Evolutionary conservation across 2,888 invertebrate genomes (phyloP), one percentile per base, ranked within the genome.

Genomic region (Campoplex nolae): DNA sequence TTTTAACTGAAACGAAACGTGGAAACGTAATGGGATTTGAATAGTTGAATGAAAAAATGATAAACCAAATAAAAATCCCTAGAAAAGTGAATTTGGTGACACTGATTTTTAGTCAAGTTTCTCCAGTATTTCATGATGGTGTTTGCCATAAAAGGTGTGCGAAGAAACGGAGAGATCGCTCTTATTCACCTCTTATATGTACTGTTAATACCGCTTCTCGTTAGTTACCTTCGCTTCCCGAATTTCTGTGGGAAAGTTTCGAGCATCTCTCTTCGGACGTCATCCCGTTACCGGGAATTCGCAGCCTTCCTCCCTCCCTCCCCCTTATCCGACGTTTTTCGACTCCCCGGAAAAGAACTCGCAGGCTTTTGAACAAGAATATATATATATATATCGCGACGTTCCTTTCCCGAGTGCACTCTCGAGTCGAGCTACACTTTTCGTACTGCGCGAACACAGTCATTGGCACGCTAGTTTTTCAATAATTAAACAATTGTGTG

Each of bases 181-280:
- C 67, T 45, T 48, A 48, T 51, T 62, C 74, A 42, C 58, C n/a
- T 58, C 58, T 51, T 42, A 65, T 79, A 18, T 65, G 79, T 67
- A 77, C 85, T 80, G 75, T 83, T 71, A 71, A 79, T 73, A 51
- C 74, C 48, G 79, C 62, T 79, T 83, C 83, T 85, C 85, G 54
- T 80, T 80, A 58, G 85, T 77, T 68, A 58, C 83, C 62, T 86
- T 88, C 79, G 87, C 87, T 89, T 88, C 89, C 88, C 89, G 88
- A 91, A 91, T 90, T 88, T 86, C 89, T 91, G 92, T 92, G 92
- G 90, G 92, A 92, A 92, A 92, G 90, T 92, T 89, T 88, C 79
- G 74, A 71, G 45, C 45, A 45, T 45, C 45, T 45, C 45, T 45
- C 38, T 23, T 23, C 45, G 45, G 45, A 45, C 73, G 80, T 83